Evolutionary conservation across 2,888 invertebrate genomes (phyloP).

Genomic region (Brachynemurus nebulosus): DNA sequence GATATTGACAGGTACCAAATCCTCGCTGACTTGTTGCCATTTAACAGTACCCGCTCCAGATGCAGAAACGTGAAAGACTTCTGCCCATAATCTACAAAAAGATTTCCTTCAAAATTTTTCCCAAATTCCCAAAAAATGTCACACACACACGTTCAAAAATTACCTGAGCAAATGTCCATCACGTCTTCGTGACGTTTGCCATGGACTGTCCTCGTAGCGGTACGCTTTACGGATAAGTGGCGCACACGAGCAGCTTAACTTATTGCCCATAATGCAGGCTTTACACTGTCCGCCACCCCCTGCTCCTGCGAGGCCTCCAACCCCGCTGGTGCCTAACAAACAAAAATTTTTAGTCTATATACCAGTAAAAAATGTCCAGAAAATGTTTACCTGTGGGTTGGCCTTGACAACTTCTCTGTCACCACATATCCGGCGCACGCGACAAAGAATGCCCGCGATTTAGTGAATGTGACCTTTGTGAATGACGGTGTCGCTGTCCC

Average conservation of each 20-base stretch:
- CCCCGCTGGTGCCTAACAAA: slow-evolving; percentile 5
- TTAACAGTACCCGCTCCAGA: slow-evolving; percentile 85
- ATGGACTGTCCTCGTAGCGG: slow-evolving; percentile 91
- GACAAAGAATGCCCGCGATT: slow-evolving; percentile 58
- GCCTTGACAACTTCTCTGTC: slow-evolving; percentile 48
- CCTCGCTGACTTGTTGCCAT: slow-evolving; percentile 97
- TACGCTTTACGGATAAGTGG: slow-evolving; percentile 93
- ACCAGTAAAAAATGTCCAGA: neutral
- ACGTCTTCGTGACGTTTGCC: slow-evolving; percentile 75
- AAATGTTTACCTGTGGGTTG: slow-evolving; percentile 8
- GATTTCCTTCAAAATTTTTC: neutral
- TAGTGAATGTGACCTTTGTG: slow-evolving; percentile 62
- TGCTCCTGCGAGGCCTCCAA: slow-evolving; percentile 35
- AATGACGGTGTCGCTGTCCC: slow-evolving; percentile 50
- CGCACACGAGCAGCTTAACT: slow-evolving; percentile 92
- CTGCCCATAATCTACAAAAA: slow-evolving; percentile 80
- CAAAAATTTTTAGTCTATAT: neutral
- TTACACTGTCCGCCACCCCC: slow-evolving; percentile 42
- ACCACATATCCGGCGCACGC: slow-evolving; percentile 63
- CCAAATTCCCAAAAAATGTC: neutral
- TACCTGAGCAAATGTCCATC: slow-evolving; percentile 84
- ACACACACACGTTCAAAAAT: slow-evolving; percentile 11
- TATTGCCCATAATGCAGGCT: slow-evolving; percentile 85
- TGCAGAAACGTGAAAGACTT: slow-evolving; percentile 94
- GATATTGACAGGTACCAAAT: slow-evolving; percentile 96